Percentiles rank a stretch among this genome's conserved stretches.
Conservation (phyloP, 2,888 invertebrate genomes). For the Cosmorhoe ocellata region DNA sequence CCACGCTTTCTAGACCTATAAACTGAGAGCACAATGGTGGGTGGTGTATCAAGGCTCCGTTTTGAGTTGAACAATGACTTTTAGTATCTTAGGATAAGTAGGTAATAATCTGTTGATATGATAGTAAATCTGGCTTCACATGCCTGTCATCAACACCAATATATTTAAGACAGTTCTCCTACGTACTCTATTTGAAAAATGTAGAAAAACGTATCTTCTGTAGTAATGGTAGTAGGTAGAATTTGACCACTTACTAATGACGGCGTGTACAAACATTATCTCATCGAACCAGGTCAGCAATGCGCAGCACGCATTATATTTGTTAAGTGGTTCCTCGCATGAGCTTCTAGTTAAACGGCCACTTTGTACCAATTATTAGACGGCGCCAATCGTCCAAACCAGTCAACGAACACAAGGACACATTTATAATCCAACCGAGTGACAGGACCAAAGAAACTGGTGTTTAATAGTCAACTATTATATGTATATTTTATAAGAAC, state of each 20-base stretch:
- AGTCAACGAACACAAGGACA: constrained; percentile 22
- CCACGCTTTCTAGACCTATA: constrained; percentile 40
- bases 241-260: constrained; percentile 5
- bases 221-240: neutral
- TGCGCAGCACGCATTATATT: constrained; percentile 50
- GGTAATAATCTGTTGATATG: too few species aligned
- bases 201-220: too few species aligned
- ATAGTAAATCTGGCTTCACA: too few species aligned
- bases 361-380: constrained; percentile 67
- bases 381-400: constrained; percentile 53
- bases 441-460: too few species aligned
- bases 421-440: too few species aligned
- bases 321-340: constrained; percentile 59
- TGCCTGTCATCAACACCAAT: too few species aligned
- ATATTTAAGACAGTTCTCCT: too few species aligned
- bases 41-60: constrained; percentile 7
- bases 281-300: constrained; percentile 29
- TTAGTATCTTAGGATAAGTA: too few species aligned
- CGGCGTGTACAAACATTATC: constrained; percentile 9
- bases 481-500: too few species aligned
- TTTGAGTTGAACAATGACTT: constrained; percentile 1
- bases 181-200: too few species aligned
- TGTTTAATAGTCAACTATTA: too few species aligned
- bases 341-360: constrained; percentile 50
- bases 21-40: constrained; percentile 33